Percentiles rank a stretch among this genome's conserved stretches.
These are phyloP conservation scores for Drosophila gaucha DNA, from an alignment of 2,888 invertebrate species.

Conservation along the genomic window DNA sequence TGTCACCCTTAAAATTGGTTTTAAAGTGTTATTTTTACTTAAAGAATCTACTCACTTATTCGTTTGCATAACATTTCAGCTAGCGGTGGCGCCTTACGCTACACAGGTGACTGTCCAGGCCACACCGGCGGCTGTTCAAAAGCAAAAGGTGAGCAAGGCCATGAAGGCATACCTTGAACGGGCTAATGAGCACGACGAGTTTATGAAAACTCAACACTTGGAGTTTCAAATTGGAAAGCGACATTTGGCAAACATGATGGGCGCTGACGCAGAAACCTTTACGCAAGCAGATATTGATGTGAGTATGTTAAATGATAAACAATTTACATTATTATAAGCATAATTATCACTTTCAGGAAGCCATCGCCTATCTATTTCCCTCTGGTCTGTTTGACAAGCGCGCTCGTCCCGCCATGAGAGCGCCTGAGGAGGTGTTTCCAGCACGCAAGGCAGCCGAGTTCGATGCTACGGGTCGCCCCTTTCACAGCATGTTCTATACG, in stretches of 20 bases:
- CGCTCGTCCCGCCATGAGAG: constrained; percentile 95
- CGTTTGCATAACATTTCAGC: constrained; percentile 70
- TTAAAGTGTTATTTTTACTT: constrained; percentile 12
- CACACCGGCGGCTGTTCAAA: constrained; percentile 82
- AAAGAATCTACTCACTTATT: not conserved
- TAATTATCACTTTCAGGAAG: constrained; percentile 86
- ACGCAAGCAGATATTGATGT: constrained; percentile 95
- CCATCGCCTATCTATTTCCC: constrained; percentile 97
- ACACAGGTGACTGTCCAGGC: constrained; percentile 81
- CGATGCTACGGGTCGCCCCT: constrained; percentile 95
- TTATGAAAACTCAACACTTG: constrained; percentile 91
- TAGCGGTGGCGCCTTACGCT: constrained; percentile 55
- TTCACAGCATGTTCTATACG: constrained; percentile 96
- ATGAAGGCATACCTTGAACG: constrained; percentile 95
- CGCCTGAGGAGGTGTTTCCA: constrained; percentile 94
- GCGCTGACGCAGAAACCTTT: constrained; percentile 94
- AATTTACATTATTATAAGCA: not conserved
- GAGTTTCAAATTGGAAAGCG: constrained; percentile 96
- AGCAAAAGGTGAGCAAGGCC: constrained; percentile 91
- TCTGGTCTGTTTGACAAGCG: constrained; percentile 94
- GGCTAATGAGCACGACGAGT: constrained; percentile 92
- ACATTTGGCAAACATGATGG: constrained; percentile 99
- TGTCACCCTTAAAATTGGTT: not conserved
- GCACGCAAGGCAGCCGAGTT: constrained; percentile 94
- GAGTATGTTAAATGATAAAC: constrained; percentile 70